Base-by-base conservation (phyloP, 2,797 vertebrate species). In the Craterocephalus amniculus region DNA sequence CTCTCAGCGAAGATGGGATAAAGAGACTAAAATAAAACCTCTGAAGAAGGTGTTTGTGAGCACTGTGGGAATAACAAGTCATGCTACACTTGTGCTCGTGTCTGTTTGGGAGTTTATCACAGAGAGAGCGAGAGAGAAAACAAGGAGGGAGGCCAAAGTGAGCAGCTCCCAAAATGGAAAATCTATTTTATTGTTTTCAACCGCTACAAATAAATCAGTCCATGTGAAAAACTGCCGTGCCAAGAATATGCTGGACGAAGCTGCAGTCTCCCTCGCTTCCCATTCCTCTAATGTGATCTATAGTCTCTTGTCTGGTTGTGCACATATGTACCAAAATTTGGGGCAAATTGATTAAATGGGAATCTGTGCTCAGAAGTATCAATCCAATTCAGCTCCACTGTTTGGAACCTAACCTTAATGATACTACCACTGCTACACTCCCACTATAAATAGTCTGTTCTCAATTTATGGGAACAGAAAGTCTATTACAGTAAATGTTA, bases 41-140 rank as follows among this genome's bases (percentile, higher is more conserved):
- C n/a, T 61, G 35, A 32, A 24, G 27, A 45, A 40, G n/a, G 26
- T 26, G 16, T 58, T 71, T 58, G 24, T 58, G 40, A 36, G 38
- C 60, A 49, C 38, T 36, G 31, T 56, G 45, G 40, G 32, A 63
- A 40, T 26, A 65, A 55, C 43, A 69, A 57, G 51, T 70, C 29
- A 49, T 58, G 29, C 26, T 27, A 61, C 60, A 55, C 35, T 32
- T 69, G 34, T 70, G 58, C n/a, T 43, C 14, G 9, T 31, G 69
- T 58, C 38, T 71, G 55, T 26, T 49, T 49, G 40, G 32, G n/a
- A 63, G 60, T 35, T 31, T 45, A 45, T 70, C 24, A 26, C 18
- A n/a, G 24, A 20, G 22, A 24, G 57, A 48, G 60, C 29, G 22
- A 24, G 16, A 63, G 40, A 58, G 56, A 26, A 45, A 45, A 45